These are phyloP conservation scores for Chionomys nivalis DNA, from an alignment of 2,113 vertebrate species.

Conservation along the genomic window DNA sequence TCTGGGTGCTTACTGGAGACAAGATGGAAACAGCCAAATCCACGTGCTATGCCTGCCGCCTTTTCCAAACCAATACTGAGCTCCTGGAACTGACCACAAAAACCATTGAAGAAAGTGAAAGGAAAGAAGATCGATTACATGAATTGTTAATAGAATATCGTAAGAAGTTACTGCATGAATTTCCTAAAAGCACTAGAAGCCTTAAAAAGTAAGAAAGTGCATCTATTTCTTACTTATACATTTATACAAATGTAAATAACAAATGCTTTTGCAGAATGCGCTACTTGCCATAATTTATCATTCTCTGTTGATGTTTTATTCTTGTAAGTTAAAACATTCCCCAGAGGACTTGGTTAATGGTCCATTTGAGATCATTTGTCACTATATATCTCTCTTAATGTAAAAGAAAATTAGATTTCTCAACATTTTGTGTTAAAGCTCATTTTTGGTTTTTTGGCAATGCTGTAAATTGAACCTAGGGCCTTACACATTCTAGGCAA, in stretches of 20 bases:
- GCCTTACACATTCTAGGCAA: background rate
- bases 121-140: constrained; percentile 91
- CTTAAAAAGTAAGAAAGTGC: constrained; percentile 88
- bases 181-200: constrained; percentile 85
- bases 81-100: constrained; percentile 94
- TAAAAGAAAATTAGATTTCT: constrained; percentile 52
- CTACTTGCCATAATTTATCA: constrained; percentile 18
- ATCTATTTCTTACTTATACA: constrained; percentile 10
- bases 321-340: constrained; percentile 54
- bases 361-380: constrained; percentile 31
- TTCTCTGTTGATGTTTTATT: constrained; percentile 49
- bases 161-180: constrained; percentile 92
- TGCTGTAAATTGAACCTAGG: background rate
- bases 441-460: background rate
- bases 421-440: constrained; percentile 17
- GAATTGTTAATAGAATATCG: constrained; percentile 95
- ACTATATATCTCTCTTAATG: constrained; percentile 10
- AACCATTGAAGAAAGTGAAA: constrained; percentile 87
- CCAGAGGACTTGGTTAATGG: constrained; percentile 17
- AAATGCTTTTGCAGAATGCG: background rate
- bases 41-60: constrained; percentile 96
- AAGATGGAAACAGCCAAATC: constrained; percentile 99
- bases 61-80: constrained; percentile 95
- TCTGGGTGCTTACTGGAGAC: constrained; percentile 98
- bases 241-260: constrained; percentile 20